Evolutionary conservation across 1,140 invertebrate species (phyloP).

Genomic region (Cephus cinctus): DNA sequence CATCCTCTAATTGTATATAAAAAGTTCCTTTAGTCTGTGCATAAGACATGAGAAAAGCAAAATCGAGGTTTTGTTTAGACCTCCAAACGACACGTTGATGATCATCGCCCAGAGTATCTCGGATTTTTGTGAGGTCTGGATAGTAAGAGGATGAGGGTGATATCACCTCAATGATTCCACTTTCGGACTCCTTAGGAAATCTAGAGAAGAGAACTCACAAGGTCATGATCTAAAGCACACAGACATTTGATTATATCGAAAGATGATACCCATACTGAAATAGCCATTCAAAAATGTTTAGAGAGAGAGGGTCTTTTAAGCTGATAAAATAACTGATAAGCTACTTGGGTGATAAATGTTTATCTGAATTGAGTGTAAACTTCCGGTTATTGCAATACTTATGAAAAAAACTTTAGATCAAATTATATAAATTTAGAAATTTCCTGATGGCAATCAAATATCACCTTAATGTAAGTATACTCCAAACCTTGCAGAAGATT

Average conservation of each 20-base stretch:
- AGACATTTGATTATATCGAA: too few relatives aligned
- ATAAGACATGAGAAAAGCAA: constrained; percentile 95
- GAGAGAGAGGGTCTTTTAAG: too few relatives aligned
- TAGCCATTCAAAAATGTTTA: too few relatives aligned
- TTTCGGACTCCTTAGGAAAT: constrained; percentile 74
- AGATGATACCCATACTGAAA: too few relatives aligned
- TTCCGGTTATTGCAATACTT: too few relatives aligned
- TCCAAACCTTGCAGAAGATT: too few relatives aligned
- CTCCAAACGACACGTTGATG: constrained; percentile 89
- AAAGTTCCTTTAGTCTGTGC: constrained; percentile 78
- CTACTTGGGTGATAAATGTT: not conserved
- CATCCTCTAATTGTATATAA: constrained; percentile 92
- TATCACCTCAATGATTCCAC: constrained; percentile 86
- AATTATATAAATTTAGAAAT: too few relatives aligned
- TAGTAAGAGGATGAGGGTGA: constrained; percentile 85
- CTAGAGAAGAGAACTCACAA: constrained; percentile 61
- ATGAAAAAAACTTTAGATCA: too few relatives aligned
- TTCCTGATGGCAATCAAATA: too few relatives aligned
- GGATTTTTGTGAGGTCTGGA: constrained; percentile 78
- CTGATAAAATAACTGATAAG: not conserved
- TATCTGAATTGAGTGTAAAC: not conserved
- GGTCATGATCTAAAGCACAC: too few relatives aligned
- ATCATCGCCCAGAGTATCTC: constrained; percentile 83
- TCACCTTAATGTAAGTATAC: too few relatives aligned
- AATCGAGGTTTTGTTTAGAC: constrained; percentile 96